These are phyloP conservation scores for Caenorhabditis latens DNA, from an alignment of 1,140 invertebrate genomes.

Conservation along the genomic window DNA sequence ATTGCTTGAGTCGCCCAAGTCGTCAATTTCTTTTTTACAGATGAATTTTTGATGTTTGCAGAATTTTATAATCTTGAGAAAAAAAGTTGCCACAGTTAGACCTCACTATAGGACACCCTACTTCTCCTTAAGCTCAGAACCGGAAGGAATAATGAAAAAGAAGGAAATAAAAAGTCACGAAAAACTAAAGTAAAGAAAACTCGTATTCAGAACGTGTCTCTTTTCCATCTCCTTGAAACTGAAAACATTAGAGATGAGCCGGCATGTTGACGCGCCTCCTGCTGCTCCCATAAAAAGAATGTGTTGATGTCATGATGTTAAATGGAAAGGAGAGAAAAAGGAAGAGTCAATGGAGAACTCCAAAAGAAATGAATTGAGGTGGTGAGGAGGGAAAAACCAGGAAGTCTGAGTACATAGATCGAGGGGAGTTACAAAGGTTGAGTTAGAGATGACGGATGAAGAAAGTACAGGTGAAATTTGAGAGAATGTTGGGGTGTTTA, in stretches of 20 bases:
- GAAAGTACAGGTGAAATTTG: background rate
- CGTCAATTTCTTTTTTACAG: too few relatives aligned
- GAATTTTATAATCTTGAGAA: too few relatives aligned
- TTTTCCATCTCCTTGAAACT: background rate
- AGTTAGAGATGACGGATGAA: background rate
- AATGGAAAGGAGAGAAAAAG: background rate
- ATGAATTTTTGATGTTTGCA: too few relatives aligned
- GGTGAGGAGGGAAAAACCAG: background rate
- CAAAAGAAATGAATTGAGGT: slow-evolving; percentile 1
- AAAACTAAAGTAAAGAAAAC: background rate
- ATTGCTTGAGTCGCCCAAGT: too few relatives aligned
- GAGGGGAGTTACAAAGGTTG: too few relatives aligned
- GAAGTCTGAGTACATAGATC: background rate
- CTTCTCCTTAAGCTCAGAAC: too few relatives aligned
- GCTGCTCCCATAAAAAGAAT: slow-evolving; percentile 17
- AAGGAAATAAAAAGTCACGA: background rate
- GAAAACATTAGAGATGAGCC: slow-evolving; percentile 18
- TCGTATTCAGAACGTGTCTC: background rate
- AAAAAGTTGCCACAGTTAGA: too few relatives aligned
- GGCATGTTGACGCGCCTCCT: slow-evolving; percentile 3
- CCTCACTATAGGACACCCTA: too few relatives aligned
- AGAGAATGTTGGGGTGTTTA: background rate
- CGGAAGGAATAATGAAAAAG: background rate
- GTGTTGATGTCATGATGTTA: slow-evolving; percentile 6
- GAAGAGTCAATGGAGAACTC: background rate